Evolutionary conservation across 2,797 vertebrate genomes (phyloP), one percentile per base, ranked within the genome.

Genomic region (Sebastes trivittatus): DNA sequence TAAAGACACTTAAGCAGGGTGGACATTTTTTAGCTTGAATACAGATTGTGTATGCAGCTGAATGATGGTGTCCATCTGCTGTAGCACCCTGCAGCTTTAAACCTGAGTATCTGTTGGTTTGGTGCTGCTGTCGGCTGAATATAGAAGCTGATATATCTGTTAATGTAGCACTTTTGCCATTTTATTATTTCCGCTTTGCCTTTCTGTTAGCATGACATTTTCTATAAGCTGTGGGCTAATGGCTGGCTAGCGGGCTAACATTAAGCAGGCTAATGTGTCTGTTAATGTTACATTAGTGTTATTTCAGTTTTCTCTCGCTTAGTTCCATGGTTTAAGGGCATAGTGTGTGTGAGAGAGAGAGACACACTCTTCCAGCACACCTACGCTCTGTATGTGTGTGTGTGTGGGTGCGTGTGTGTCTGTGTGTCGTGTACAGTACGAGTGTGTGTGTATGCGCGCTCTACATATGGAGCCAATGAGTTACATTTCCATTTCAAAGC

Each of bases 401-500:
- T 67, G 70, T 13, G 38, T 67, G 70, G 81, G 36, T 38, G 13
- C 13, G 36, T 42, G 64, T 54, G 69, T 73, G 79, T 42, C 22
- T 72, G 34, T 62, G 59, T 71, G 76, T 61, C 8, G 54, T 75
- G 58, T 78, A 61, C 25, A 66, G 65, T 75, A 36, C 64, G 29
- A 23, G 68, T 77, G 76, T 52, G 82, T 72, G 83, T 80, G 80
- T 78, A 38, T 73, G 83, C 23, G 29, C 73, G 11, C 77, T 85
- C 83, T 87, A 88, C 92, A 92, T 94, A 94, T 93, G 89, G 89
- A 91, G 92, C 87, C 91, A 93, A 88, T 94, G 92, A 93, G 89
- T 91, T 94, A 75, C 85, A 95, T 95, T 95, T 94, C 93, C 94
- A 95, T 93, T 94, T 95, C 93, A 95, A 95, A 95, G 94, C 88